A percentile compares a stretch with the other conserved stretches of the same genome.
Evolutionary conservation across 2,888 invertebrate species (phyloP).

Genomic region (Lucinisca nassula): DNA sequence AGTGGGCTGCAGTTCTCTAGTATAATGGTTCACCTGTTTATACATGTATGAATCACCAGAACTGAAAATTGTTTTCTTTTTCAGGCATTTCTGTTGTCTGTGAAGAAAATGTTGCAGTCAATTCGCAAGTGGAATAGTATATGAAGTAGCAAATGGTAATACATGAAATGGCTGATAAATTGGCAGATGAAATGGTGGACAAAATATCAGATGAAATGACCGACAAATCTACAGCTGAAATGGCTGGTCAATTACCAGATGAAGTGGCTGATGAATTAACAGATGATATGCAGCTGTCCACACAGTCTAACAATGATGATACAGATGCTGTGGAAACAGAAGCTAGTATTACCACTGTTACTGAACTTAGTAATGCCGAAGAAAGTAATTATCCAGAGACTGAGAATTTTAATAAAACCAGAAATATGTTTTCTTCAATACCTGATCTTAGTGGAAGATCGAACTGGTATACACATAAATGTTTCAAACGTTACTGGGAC

Average conservation of each 20-base stretch:
- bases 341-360: constrained; percentile 9
- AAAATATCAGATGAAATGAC: background rate
- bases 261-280: background rate
- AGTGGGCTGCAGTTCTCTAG: no score
- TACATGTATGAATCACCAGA: no score
- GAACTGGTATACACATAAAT: constrained; percentile 78
- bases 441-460: background rate
- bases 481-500: constrained; percentile 82
- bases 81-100: no score
- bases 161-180: no score
- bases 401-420: background rate
- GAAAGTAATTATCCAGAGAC: constrained; percentile 11
- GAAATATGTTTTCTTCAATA: background rate
- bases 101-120: no score
- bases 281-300: constrained; percentile 32
- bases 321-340: constrained; percentile 12
- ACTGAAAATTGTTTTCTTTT: no score
- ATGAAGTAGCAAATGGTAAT: no score
- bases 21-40: no score
- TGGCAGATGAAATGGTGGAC: no score
- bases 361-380: background rate
- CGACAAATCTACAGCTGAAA: background rate
- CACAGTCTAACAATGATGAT: constrained; percentile 50
- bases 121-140: no score
- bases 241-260: background rate